A percentile compares a stretch with the other conserved stretches of the same genome.
Conservation (phyloP, 2,797 vertebrate species). For the Lagorchestes hirsutus region DNA sequence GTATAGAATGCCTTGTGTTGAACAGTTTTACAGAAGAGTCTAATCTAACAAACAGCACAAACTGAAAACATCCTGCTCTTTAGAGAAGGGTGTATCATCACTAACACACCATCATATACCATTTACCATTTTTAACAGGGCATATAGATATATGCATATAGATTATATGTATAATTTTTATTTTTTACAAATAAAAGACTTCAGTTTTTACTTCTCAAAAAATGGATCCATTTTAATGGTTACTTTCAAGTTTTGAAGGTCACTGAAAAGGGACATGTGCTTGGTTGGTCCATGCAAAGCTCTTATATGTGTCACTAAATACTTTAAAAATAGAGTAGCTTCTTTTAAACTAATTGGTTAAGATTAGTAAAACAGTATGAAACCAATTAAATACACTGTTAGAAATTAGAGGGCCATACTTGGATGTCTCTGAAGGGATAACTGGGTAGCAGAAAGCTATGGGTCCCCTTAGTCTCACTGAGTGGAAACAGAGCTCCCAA, state of each 20-base stretch:
- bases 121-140: constrained; percentile 73
- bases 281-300: constrained; percentile 87
- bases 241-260: constrained; percentile 82
- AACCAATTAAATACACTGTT: constrained; percentile 66
- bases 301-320: constrained; percentile 71
- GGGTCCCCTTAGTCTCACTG: constrained; percentile 70
- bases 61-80: constrained; percentile 28
- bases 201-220: constrained; percentile 77
- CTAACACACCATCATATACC: constrained; percentile 76
- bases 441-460: not conserved
- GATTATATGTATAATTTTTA: constrained; percentile 48
- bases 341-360: constrained; percentile 61
- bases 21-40: constrained; percentile 75
- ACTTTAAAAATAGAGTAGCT: constrained; percentile 80
- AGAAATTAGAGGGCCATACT: constrained; percentile 56
- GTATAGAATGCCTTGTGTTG: constrained; percentile 71
- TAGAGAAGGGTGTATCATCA: constrained; percentile 62
- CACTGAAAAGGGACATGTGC: constrained; percentile 82
- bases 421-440: constrained; percentile 27
- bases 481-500: not conserved
- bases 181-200: constrained; percentile 77
- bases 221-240: constrained; percentile 79
- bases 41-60: constrained; percentile 65
- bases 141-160: constrained; percentile 78
- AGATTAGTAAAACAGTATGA: constrained; percentile 78